Conservation (phyloP, 2,888 invertebrate genomes). For the Drosophila pseudotalamancana region DNA sequence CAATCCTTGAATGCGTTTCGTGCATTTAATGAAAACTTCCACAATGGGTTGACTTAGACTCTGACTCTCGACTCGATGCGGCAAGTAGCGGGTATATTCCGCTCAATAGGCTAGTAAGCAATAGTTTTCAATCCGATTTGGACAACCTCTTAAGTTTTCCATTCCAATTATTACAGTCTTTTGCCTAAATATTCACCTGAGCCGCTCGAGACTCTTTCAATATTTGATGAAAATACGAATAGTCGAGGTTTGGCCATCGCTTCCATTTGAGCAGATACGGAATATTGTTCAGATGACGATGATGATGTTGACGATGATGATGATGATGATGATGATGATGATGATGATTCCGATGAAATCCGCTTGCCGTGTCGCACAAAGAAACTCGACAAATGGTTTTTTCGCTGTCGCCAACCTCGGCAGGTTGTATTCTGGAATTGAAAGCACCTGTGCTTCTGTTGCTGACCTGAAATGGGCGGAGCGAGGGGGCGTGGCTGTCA, state of each 20-base stretch:
- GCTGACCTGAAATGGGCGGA: conserved; percentile 72
- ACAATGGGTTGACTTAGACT: conserved; percentile 14
- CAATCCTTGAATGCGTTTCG: conserved; percentile 63
- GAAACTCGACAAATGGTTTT: conserved; percentile 30
- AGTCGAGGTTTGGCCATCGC: no score
- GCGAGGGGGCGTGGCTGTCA: conserved; percentile 63
- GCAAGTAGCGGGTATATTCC: no score
- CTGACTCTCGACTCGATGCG: no score
- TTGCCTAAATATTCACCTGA: no score
- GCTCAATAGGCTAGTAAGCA: no score
- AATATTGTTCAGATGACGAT: background rate
- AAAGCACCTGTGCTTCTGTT: conserved; percentile 31
- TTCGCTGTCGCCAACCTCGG: conserved; percentile 40
- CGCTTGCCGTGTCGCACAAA: conserved; percentile 25
- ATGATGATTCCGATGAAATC: conserved; percentile 7
- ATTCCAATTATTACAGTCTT: no score
- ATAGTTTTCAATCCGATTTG: no score
- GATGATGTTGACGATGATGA: background rate
- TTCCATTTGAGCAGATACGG: no score
- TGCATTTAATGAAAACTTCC: conserved; percentile 61
- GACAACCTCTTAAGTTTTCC: no score
- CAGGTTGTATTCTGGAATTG: conserved; percentile 55
- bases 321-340: background rate
- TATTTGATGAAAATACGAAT: no score
- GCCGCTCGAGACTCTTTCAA: no score